Base-by-base conservation (phyloP, 1,140 invertebrate genomes). In the Zaprionus kolodkinae region DNA sequence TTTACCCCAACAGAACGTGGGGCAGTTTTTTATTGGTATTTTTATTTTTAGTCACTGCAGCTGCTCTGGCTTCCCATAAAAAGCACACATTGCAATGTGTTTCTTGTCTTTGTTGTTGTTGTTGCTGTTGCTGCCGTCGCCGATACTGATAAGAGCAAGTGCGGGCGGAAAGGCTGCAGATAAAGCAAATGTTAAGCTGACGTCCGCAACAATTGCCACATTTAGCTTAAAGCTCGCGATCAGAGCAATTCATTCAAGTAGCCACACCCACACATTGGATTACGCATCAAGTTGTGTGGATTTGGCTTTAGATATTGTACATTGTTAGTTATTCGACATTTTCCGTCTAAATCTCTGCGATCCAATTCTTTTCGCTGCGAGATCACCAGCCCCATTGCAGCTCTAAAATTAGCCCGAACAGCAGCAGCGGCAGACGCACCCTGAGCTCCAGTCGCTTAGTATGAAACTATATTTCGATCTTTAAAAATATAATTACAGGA, bases 31-130 rank as follows among this genome's bases (percentile, higher is more conserved):
- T 84, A 61, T 84, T 67, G 33, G 33, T 48, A 17, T 57, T 15
- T 80, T 76, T 86, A 79, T 65, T 74, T 59, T 45, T 72, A 74
- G 72, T 65, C 70, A 73, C 52, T 86, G 71, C 72, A 72, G 73
- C 76, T 78, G 69, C 60, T 69, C 60, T 60, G 61, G 27, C 72
- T 63, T 38, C 55, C 73, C 55, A 15, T 52, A 74, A 62, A 57
- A 65, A 72, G 45, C 43, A 30, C 9, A 63, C 25, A 50, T 57
- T 56, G 35, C 33, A 45, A 61, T 61, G 56, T 38, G 38, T 35
- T 64, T 71, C 38, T 17, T 48, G 13, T 33, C 30, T 36, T 27
- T 62, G 60, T 50, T 25, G 11, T 50, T 50, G 45, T 12, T 45
- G 13, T 1, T 50, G 25, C 48, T 21, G 35, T 27, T 62, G 60